Conservation (phyloP, 2,888 invertebrate genomes). For the Pycnomerus fuliginosus region DNA sequence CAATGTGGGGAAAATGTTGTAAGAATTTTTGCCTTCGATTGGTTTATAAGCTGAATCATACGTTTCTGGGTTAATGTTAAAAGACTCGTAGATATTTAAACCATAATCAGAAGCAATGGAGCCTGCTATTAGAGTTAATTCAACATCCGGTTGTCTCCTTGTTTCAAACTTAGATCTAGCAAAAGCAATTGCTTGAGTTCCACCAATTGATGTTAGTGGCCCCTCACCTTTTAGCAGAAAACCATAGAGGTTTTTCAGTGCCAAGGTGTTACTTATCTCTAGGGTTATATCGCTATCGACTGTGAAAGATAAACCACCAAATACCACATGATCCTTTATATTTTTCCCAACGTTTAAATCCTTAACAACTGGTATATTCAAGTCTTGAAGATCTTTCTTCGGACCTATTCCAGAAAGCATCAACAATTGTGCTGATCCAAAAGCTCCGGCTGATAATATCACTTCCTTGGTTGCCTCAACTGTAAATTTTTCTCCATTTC, state of each 20-base stretch:
- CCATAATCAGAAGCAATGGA: slow-evolving; percentile 60
- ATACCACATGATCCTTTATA: slow-evolving; percentile 66
- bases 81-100: slow-evolving; percentile 21
- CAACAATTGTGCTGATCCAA: slow-evolving; percentile 78
- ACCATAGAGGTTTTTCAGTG: slow-evolving; percentile 33
- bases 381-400: slow-evolving; percentile 56
- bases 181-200: slow-evolving; percentile 63
- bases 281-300: slow-evolving; percentile 51
- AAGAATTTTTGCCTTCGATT: slow-evolving; percentile 52
- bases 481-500: slow-evolving; percentile 31
- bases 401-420: slow-evolving; percentile 68
- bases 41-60: slow-evolving; percentile 44
- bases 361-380: slow-evolving; percentile 60
- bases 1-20: slow-evolving; percentile 60
- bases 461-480: slow-evolving; percentile 56
- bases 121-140: slow-evolving; percentile 60
- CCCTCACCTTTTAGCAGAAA: slow-evolving; percentile 55
- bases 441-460: slow-evolving; percentile 61
- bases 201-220: slow-evolving; percentile 59
- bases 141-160: slow-evolving; percentile 62
- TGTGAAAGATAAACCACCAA: slow-evolving; percentile 58
- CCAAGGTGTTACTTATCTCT: background rate
- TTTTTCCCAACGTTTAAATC: slow-evolving; percentile 66
- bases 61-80: slow-evolving; percentile 28
- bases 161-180: slow-evolving; percentile 58